Conservation (phyloP, 1,140 invertebrate species). For the Drosophila erecta region DNA sequence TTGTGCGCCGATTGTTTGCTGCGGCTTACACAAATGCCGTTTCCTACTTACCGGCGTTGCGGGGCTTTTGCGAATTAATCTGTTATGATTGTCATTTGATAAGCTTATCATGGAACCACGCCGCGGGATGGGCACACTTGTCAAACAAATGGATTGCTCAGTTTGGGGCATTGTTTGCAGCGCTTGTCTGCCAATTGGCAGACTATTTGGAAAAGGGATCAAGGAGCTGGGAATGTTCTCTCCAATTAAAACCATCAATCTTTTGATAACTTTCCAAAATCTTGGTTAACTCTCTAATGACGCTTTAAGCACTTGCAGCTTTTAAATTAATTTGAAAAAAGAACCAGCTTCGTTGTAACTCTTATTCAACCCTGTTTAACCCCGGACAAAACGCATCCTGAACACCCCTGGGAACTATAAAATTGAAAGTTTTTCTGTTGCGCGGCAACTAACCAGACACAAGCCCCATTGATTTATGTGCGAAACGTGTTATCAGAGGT, state of each 20-base stretch:
- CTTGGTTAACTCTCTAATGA: no score
- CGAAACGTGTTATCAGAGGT: background rate
- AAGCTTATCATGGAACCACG: constrained; percentile 12
- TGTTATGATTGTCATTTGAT: constrained; percentile 78
- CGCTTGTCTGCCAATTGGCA: constrained; percentile 33
- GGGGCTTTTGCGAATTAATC: constrained; percentile 70
- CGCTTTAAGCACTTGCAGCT: no score
- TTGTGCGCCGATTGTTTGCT: constrained; percentile 52
- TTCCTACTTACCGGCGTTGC: constrained; percentile 44
- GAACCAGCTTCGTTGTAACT: background rate
- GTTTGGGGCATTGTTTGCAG: constrained; percentile 46
- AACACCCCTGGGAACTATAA: background rate
- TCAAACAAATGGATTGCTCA: constrained; percentile 55
- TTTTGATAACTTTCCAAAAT: no score
- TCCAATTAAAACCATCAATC: constrained; percentile 7
- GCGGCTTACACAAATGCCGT: constrained; percentile 61
- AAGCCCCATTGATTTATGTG: constrained; percentile 1
- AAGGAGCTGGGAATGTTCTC: background rate
- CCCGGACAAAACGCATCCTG: background rate
- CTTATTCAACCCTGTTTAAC: background rate
- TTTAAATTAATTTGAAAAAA: background rate
- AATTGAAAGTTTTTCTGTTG: background rate
- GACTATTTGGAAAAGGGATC: constrained; percentile 17
- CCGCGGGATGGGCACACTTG: constrained; percentile 20
- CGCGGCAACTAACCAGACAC: background rate